Conservation (phyloP, 2,888 invertebrate species). For the Leptinotarsa peninsularis region DNA sequence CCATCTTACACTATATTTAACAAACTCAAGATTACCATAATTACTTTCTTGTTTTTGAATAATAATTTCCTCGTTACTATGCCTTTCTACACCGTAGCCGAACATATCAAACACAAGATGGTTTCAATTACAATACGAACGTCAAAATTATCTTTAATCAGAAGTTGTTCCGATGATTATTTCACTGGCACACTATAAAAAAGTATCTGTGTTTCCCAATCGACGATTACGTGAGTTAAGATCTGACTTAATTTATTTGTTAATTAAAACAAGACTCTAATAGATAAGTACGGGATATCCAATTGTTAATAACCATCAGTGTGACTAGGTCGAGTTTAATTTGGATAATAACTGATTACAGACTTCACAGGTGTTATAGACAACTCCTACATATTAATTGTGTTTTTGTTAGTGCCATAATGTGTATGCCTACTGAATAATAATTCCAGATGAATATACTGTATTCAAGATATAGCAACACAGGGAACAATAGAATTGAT, state of each 20-base stretch:
- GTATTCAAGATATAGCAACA: background rate
- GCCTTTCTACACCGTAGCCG: slow-evolving; percentile 29
- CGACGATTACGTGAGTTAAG: slow-evolving; percentile 36
- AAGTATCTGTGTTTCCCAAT: slow-evolving; percentile 34
- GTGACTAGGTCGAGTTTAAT: slow-evolving; percentile 38
- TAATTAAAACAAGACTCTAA: slow-evolving; percentile 43
- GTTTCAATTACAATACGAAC: slow-evolving; percentile 34
- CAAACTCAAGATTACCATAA: slow-evolving; percentile 32
- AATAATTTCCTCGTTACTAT: slow-evolving; percentile 37
- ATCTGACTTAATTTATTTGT: slow-evolving; percentile 39
- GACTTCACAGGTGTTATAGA: slow-evolving; percentile 37
- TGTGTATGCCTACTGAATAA: background rate
- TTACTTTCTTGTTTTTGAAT: slow-evolving; percentile 35
- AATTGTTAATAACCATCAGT: slow-evolving; percentile 38
- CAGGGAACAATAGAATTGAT: background rate
- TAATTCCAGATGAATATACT: background rate
- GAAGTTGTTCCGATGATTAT: slow-evolving; percentile 33
- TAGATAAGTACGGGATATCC: slow-evolving; percentile 41
- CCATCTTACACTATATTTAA: slow-evolving; percentile 35
- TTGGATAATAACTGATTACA: slow-evolving; percentile 42
- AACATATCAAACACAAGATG: slow-evolving; percentile 31
- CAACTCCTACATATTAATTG: slow-evolving; percentile 15
- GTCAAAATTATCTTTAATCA: slow-evolving; percentile 32
- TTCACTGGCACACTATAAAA: slow-evolving; percentile 36
- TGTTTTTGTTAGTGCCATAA: slow-evolving; percentile 23